Percentiles rank a stretch among this genome's conserved stretches.
These are phyloP conservation scores for Xenopus petersii DNA, from an alignment of 2,797 vertebrate genomes.

Conservation along the genomic window DNA sequence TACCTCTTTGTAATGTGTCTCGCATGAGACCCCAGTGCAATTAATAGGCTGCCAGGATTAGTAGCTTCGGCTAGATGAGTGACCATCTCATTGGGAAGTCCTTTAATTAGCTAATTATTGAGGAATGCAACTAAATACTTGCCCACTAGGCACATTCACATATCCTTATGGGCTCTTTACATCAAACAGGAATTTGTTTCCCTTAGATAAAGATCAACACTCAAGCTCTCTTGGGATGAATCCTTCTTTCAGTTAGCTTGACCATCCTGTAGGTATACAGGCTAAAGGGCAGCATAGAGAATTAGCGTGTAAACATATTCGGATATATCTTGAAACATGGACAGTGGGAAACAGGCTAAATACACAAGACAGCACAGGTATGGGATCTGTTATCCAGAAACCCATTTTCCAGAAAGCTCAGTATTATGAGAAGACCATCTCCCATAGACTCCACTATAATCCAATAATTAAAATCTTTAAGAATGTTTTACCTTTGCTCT, in stretches of 20 bases:
- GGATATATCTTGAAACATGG: no score
- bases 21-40: neutral
- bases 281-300: no score
- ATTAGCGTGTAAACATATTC: no score
- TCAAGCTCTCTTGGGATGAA: neutral
- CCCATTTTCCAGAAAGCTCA: no score
- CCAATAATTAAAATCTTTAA: no score
- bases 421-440: no score
- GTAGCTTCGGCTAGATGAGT: conserved; percentile 3
- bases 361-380: no score
- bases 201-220: neutral
- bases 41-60: conserved; percentile 19
- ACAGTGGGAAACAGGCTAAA: no score
- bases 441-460: no score
- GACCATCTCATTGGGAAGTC: conserved; percentile 18
- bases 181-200: conserved; percentile 2
- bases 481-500: no score
- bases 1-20: conserved; percentile 7
- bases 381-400: no score
- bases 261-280: neutral
- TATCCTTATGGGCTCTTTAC: neutral
- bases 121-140: conserved; percentile 25
- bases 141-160: conserved; percentile 16
- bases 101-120: conserved; percentile 29
- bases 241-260: neutral